These are phyloP conservation scores for Ptyas mucosa DNA, from an alignment of 2,113 vertebrate species.

Conservation along the genomic window DNA sequence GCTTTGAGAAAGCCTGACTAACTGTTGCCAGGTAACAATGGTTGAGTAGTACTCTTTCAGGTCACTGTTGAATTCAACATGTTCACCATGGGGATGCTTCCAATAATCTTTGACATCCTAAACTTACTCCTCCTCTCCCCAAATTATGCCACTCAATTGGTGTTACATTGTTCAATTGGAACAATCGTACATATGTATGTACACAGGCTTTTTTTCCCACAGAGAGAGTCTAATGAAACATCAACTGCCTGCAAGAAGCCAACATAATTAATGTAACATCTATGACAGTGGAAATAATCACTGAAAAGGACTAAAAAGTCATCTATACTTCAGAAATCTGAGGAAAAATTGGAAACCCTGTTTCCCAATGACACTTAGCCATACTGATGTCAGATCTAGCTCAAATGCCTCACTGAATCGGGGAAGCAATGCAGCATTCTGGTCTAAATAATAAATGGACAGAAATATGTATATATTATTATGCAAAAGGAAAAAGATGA, in stretches of 20 bases:
- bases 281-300: neutral
- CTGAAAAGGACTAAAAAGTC: neutral
- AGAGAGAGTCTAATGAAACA: neutral
- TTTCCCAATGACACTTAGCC: neutral
- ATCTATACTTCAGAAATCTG: neutral
- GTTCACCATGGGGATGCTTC: neutral
- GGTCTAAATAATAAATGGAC: neutral
- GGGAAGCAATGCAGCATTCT: neutral
- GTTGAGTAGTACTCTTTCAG: neutral
- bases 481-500: neutral
- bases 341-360: neutral
- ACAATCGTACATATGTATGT: neutral
- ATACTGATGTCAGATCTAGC: neutral
- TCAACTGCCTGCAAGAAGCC: neutral
- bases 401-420: neutral
- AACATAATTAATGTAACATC: neutral
- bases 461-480: neutral
- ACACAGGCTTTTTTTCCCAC: neutral
- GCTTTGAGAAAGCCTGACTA: neutral
- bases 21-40: neutral
- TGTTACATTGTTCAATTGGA: neutral
- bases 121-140: neutral
- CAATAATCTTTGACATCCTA: neutral
- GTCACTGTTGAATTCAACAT: neutral
- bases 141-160: neutral